phyloP scores from a whole-genome alignment of 1,140 invertebrate genomes.

The Drosophila bifasciata region DNA sequence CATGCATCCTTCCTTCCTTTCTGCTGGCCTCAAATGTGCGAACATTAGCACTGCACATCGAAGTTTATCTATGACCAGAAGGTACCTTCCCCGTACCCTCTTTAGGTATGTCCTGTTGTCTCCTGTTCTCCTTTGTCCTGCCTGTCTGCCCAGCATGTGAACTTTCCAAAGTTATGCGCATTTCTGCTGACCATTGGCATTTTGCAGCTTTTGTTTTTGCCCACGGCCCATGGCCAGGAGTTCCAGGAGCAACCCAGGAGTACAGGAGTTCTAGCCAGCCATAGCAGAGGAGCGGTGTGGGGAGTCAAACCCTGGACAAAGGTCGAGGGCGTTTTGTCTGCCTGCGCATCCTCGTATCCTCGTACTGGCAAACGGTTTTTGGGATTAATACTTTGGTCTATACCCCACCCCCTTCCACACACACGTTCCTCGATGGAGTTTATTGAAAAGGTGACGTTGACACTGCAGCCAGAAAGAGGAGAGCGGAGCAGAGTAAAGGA shows the following conservation, averaged over 20 bases:
- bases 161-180: conserved; percentile 78
- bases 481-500: not conserved
- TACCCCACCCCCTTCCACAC: conserved; percentile 21
- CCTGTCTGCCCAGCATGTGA: conserved; percentile 65
- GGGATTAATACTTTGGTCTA: conserved; percentile 72
- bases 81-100: not conserved
- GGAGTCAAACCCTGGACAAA: conserved; percentile 40
- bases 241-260: conserved; percentile 2
- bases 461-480: conserved; percentile 46
- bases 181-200: conserved; percentile 81
- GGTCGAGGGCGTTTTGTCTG: conserved; percentile 75
- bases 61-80: conserved; percentile 51
- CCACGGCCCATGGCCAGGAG: conserved; percentile 12
- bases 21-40: conserved; percentile 58
- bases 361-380: conserved; percentile 57
- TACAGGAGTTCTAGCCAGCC: not conserved
- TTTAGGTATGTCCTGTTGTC: conserved; percentile 34
- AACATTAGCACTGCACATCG: conserved; percentile 68
- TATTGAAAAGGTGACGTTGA: conserved; percentile 78
- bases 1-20: too few species aligned
- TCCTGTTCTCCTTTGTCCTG: conserved; percentile 10
- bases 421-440: conserved; percentile 60
- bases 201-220: conserved; percentile 80
- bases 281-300: conserved; percentile 20
- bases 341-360: conserved; percentile 49